Evolutionary conservation across 1,140 invertebrate species (phyloP), one percentile per base, ranked within the genome.

Genomic region (Doryteuthis pealeii): DNA sequence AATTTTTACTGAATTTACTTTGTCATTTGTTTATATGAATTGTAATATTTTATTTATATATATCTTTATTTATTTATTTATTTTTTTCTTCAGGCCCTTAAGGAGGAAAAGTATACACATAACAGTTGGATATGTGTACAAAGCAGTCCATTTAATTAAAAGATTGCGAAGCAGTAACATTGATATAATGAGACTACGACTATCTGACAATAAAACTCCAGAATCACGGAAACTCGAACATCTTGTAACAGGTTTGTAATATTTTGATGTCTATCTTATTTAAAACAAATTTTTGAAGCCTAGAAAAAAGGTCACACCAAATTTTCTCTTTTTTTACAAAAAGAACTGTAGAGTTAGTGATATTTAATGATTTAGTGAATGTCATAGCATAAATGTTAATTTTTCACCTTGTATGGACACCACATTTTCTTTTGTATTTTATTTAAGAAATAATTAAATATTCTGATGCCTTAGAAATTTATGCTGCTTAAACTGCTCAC

Each of bases 61-160:
- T n/a, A n/a, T n/a, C n/a, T n/a, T n/a, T n/a, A n/a, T n/a, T n/a
- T n/a, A n/a, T n/a, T n/a, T n/a, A n/a, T n/a, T n/a, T n/a, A n/a
- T n/a, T n/a, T n/a, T n/a, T 45, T 68, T 65, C 32, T 62, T 32
- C 70, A 89, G 85, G 89, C 84, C 35, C 78, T 85, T 40, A 83
- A 83, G 68, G 94, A 96, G 88, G 95, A 96, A 87, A 89, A 92
- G 73, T 87, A 90, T 4, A 93, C 92, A 69, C 93, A 93, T 81
- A 92, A 93, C 78, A 32, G 89, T 90, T 73, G 94, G 96, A 58
- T 97, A 96, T 87, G 92, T 95, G 85, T 95, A 93, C 87, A 93
- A 94, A 28, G 93, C 92, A 74, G 92, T 94, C 85, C 90, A 95
- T 78, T 89, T 93, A 35, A 91, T 95, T 30, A 94, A 94, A 82